Conservation (phyloP, 2,797 vertebrate species). For the Perodicticus potto region DNA sequence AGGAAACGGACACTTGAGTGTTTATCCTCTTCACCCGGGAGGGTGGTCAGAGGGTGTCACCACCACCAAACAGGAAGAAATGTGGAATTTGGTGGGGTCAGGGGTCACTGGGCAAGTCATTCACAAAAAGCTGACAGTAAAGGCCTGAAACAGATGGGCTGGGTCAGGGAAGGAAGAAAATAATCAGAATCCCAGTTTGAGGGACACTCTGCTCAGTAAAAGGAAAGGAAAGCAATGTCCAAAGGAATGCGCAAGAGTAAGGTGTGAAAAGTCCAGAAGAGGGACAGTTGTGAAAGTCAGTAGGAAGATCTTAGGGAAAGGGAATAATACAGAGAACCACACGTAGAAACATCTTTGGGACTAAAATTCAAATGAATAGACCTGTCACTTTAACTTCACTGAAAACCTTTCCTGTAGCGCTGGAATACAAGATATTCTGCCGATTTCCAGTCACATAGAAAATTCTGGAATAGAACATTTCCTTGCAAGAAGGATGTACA, state of each 20-base stretch:
- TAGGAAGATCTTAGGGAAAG: neutral
- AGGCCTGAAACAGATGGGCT: slow-evolving; percentile 51
- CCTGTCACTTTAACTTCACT: neutral
- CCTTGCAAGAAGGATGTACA: neutral
- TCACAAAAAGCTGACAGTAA: neutral
- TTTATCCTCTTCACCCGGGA: slow-evolving; percentile 37
- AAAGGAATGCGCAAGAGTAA: neutral
- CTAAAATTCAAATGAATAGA: neutral
- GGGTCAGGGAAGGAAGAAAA: slow-evolving; percentile 61
- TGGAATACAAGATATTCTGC: neutral
- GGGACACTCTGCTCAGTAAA: neutral
- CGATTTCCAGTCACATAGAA: neutral
- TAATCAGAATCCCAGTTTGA: neutral
- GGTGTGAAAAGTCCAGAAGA: neutral
- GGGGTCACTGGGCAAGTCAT: slow-evolving; percentile 41
- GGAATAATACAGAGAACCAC: neutral
- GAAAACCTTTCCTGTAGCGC: neutral
- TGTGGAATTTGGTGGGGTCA: neutral
- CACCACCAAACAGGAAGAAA: slow-evolving; percentile 71
- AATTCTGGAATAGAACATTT: slow-evolving; percentile 9
- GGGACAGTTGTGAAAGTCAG: neutral
- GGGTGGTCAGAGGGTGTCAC: neutral
- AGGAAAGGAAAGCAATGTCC: neutral
- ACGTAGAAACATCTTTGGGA: neutral
- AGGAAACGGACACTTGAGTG: neutral